These are phyloP conservation scores for Struthidea cinerea DNA, from an alignment of 2,113 vertebrate species.

Conservation along the genomic window DNA sequence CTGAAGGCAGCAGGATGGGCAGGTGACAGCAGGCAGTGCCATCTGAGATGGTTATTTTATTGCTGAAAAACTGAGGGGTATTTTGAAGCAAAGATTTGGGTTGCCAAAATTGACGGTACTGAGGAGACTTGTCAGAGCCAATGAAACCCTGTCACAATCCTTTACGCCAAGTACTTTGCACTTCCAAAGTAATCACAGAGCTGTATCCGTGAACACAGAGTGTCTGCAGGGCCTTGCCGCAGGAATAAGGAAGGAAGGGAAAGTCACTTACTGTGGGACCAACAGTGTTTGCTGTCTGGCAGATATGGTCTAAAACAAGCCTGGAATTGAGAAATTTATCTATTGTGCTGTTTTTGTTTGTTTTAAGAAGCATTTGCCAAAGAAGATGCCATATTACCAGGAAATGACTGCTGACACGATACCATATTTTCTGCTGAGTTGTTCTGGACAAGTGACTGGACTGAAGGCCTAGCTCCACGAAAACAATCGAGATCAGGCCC, in stretches of 20 bases:
- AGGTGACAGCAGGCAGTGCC: neutral
- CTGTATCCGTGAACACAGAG: neutral
- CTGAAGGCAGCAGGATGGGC: neutral
- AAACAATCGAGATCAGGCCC: neutral
- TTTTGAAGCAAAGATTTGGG: neutral
- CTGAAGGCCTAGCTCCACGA: neutral
- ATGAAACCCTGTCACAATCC: neutral
- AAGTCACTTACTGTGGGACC: neutral
- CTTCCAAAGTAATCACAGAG: slow-evolving; percentile 28
- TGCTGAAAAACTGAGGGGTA: neutral
- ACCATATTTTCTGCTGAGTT: neutral
- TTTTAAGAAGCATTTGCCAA: slow-evolving; percentile 24
- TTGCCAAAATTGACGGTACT: neutral
- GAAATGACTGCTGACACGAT: neutral
- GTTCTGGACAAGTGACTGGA: neutral
- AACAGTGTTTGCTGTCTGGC: neutral
- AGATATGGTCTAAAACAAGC: neutral
- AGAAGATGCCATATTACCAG: slow-evolving; percentile 30
- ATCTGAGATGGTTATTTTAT: neutral
- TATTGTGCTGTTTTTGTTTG: neutral
- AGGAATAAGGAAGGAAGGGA: slow-evolving; percentile 9
- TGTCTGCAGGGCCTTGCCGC: neutral
- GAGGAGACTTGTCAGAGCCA: neutral
- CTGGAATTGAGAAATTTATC: slow-evolving; percentile 5
- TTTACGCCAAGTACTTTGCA: neutral